Base-by-base conservation (phyloP, 1,140 invertebrate genomes). In the Adoxophyes honmai region DNA sequence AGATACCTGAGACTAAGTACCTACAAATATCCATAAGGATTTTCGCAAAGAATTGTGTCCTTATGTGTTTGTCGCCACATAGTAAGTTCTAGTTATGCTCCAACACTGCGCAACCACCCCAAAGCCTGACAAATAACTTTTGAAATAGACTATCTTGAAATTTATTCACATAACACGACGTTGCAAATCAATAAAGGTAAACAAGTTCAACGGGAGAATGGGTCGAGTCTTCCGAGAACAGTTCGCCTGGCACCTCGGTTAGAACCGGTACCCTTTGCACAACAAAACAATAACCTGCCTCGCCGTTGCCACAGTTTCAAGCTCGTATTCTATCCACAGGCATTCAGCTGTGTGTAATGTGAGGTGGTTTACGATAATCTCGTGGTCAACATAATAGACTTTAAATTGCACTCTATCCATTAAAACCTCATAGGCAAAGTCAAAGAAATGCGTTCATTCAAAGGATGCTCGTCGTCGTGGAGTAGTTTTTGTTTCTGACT, bases 221-320 rank as follows among this genome's bases (percentile, higher is more conserved):
- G 21, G 11, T 28, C 21, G 21, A n/a, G 7, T 48, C 42, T 48
- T 48, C 42, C 42, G 18, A 48, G 42, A 48, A 48, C 42, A 11
- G 21, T 48, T 15, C 42, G n/a, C 42, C 18, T 21, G 42, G 16
- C 42, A 11, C 11, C 16, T 11, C 9, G 9, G 39, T 11, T 39
- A 8, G 38, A 28, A 48, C 42, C 18, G 18, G 18, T 48, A 48
- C 5, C 18, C 6, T 48, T 28, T 16, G 42, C n/a, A 18, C 18
- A 48, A 48, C n/a, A 48, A 48, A 48, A 48, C 42, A 48, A 48
- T 48, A 48, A 48, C 21, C 42, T 36, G 8, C 8, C 34, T 11
- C 1, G 34, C 34, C 34, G 34, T 36, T 34, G 34, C 34, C 34
- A 36, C 18, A 11, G 16, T 36, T 11, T 44, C 42, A 28, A n/a